Evolutionary conservation across 2,888 invertebrate species (phyloP).

Genomic region (Drosophila kuntzei): DNA sequence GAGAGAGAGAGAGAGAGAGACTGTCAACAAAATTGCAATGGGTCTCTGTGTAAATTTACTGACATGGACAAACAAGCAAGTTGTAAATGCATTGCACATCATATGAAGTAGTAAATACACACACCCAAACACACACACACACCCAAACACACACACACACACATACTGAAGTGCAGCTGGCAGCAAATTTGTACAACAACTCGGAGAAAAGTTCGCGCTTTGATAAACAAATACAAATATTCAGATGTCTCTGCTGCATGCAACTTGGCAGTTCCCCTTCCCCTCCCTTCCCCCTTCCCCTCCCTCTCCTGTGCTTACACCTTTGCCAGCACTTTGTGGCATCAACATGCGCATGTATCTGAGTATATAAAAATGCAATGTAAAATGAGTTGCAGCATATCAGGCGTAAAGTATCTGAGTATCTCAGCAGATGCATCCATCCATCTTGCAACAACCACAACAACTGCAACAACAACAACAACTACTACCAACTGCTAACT

Average conservation of each 20-base stretch:
- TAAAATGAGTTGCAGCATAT: conserved; percentile 59
- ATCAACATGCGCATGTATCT: conserved; percentile 3
- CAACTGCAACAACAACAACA: conserved; percentile 20
- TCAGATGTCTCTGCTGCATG: conserved; percentile 28
- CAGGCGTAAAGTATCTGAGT: conserved; percentile 61
- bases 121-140: conserved; percentile 14
- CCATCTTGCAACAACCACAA: conserved; percentile 6
- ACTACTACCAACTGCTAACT: conserved; percentile 31
- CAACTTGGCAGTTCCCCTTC: not conserved
- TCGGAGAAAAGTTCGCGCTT: conserved; percentile 68
- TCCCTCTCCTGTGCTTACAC: conserved; percentile 2
- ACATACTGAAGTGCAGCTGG: conserved; percentile 61
- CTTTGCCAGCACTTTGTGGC: conserved; percentile 22
- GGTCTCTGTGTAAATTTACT: conserved; percentile 36
- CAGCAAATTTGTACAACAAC: conserved; percentile 57
- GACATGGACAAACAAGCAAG: conserved; percentile 49
- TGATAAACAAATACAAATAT: conserved; percentile 74
- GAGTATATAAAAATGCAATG: conserved; percentile 39
- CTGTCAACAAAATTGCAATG: conserved; percentile 22
- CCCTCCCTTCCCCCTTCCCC: not conserved
- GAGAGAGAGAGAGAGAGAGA: not conserved
- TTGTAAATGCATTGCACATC: conserved; percentile 60
- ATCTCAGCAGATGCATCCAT: conserved; percentile 45
- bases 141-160: conserved; percentile 8
- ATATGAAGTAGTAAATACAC: conserved; percentile 51